Conservation (phyloP, 2,888 invertebrate genomes). For the Leptogaster cylindrica region DNA sequence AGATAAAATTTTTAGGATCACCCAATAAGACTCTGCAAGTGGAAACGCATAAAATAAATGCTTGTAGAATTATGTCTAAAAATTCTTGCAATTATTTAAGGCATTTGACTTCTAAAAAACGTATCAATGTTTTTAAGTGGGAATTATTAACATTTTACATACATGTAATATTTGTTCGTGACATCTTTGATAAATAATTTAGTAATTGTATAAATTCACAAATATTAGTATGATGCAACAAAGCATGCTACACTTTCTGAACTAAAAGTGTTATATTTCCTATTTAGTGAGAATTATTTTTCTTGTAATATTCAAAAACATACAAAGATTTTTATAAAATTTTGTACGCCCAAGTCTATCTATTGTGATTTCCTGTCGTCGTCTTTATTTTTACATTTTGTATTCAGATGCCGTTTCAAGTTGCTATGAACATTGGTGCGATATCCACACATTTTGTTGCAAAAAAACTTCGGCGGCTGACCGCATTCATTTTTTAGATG, state of each 20-base stretch:
- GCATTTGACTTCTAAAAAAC: constrained; percentile 21
- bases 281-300: neutral
- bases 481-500: constrained; percentile 74
- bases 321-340: constrained; percentile 33
- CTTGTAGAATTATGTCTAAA: constrained; percentile 4
- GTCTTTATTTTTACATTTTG: constrained; percentile 60
- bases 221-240: constrained; percentile 11
- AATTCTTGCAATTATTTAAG: constrained; percentile 31
- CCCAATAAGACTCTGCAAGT: no score
- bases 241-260: neutral
- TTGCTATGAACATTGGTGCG: constrained; percentile 63
- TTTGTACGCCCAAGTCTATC: constrained; percentile 41
- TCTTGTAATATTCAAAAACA: constrained; percentile 12
- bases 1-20: neutral
- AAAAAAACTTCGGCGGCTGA: constrained; percentile 64
- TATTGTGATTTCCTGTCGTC: constrained; percentile 55
- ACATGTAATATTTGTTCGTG: neutral
- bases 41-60: constrained; percentile 4
- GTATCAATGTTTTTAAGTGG: no score
- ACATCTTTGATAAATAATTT: constrained; percentile 12
- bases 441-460: constrained; percentile 62
- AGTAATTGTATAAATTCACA: constrained; percentile 12
- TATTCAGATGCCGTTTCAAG: constrained; percentile 61
- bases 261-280: constrained; percentile 25
- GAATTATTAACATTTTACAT: constrained; percentile 6